Percentiles rank a stretch among this genome's conserved stretches.
Evolutionary conservation across 2,888 invertebrate genomes (phyloP).

Genomic region (Pachliopta kotzebuea): DNA sequence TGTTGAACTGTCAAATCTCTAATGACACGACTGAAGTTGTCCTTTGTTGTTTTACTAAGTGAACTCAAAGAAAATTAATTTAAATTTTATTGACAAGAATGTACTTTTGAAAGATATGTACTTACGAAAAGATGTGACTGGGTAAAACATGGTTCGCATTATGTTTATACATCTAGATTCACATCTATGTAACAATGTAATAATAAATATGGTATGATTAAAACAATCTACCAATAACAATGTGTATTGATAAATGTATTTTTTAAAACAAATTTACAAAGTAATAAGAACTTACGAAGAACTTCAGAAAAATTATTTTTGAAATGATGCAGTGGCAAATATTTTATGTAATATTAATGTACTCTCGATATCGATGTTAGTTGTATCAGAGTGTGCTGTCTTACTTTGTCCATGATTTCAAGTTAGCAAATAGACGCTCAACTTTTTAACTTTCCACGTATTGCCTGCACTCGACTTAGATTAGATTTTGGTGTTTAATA

Average conservation of each 20-base stretch:
- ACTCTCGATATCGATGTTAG: background rate
- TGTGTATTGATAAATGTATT: no score
- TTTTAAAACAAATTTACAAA: no score
- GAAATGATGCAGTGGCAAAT: no score
- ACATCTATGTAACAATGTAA: no score
- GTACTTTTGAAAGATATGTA: background rate
- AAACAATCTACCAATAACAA: no score
- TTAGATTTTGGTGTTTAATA: background rate
- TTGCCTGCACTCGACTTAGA: slow-evolving; percentile 1
- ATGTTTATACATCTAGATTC: no score
- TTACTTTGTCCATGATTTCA: background rate
- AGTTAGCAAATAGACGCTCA: slow-evolving; percentile 1
- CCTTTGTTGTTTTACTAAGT: slow-evolving; percentile 6
- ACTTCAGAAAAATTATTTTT: no score
- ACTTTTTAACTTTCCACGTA: slow-evolving; percentile 2
- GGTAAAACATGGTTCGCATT: no score
- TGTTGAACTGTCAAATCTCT: slow-evolving; percentile 12
- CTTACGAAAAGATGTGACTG: no score
- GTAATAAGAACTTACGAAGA: no score
- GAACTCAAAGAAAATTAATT: background rate
- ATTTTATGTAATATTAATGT: no score
- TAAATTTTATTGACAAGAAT: background rate
- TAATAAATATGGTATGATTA: no score
- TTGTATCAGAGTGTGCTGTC: background rate
- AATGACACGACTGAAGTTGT: slow-evolving; percentile 6